phyloP scores from a whole-genome alignment of 2,888 invertebrate genomes.

The Nomada ruficornis region DNA sequence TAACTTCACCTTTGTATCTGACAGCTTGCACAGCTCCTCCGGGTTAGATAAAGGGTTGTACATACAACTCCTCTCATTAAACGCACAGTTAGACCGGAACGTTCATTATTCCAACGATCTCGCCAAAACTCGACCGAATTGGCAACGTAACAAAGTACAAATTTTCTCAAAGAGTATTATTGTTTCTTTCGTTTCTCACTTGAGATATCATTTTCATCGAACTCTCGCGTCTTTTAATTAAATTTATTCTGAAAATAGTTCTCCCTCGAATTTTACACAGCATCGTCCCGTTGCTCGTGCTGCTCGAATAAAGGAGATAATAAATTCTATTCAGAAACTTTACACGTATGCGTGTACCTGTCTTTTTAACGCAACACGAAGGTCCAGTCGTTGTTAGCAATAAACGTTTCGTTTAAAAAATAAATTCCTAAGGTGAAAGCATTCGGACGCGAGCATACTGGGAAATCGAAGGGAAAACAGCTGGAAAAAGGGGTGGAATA shows the following conservation, averaged over 20 bases:
- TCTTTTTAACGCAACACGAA: neutral
- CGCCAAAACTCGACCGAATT: neutral
- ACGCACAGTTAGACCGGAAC: neutral
- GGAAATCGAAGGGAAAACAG: slow-evolving; percentile 2
- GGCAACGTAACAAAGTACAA: neutral
- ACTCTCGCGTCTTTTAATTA: too few relatives aligned
- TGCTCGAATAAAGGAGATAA: too few relatives aligned
- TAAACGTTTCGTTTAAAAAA: neutral
- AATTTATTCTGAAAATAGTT: too few relatives aligned
- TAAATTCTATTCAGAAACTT: too few relatives aligned
- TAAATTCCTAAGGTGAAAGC: neutral
- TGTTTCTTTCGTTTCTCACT: neutral
- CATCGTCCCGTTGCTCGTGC: too few relatives aligned
- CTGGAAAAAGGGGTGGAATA: neutral
- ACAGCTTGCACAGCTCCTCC: slow-evolving; percentile 9
- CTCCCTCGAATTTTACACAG: too few relatives aligned
- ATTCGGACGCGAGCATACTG: neutral
- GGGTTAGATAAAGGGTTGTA: neutral
- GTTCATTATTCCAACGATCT: neutral
- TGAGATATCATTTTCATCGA: too few relatives aligned
- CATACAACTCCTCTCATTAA: slow-evolving; percentile 6
- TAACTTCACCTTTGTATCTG: slow-evolving; percentile 30
- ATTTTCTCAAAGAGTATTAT: neutral
- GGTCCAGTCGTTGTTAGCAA: neutral
- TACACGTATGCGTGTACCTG: too few relatives aligned